Evolutionary conservation across 2,888 invertebrate genomes (phyloP), one percentile per base, ranked within the genome.

Genomic region (Lepidochrysops patricia): DNA sequence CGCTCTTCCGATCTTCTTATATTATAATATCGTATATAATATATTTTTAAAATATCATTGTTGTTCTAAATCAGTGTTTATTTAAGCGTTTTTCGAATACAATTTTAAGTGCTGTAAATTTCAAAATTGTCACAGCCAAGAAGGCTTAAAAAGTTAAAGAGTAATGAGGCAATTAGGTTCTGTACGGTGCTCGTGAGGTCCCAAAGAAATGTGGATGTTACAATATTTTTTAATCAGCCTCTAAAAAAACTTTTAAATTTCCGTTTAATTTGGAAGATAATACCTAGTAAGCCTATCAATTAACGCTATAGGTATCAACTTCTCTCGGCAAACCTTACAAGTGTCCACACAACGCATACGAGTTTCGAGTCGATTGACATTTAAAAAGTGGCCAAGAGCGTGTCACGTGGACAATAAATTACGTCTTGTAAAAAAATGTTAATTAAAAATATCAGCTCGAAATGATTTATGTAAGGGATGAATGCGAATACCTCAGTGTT

Each of bases 251-350:
- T 26, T 50, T 29, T 27, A 29, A 52, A 27, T 15, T 48, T 48
- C 4, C 25, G 23, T 32, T 54, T 54, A 7, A 19, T 3, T 32
- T 48, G 25, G 7, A 48, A 52, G 15, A 13, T 15, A 35, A 4
- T 5, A 2, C 13, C 3, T 13, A n/a, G 54, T 32, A 23, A 54
- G 29, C 9, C 12, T 32, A 54, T 15, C 6, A 6, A 27, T 13
- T 52, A 32, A 32, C 29, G n/a, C 19, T 25, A 37, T 3, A 48
- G 32, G 34, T 57, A 43, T 59, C 32, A 57, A 35, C 27, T 50
- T 34, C 19, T 49, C 56, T 34, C 57, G 26, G 56, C 56, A n/a
- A 60, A 60, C 63, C 60, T 58, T 62, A 62, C 26, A 63, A 58
- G 49, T 63, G 49, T 63, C 57, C 60, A 58, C 52, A 54, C 54